Conservation (phyloP, 53 echinoderm and acorn worm genomes). For the Henricia sp. region DNA sequence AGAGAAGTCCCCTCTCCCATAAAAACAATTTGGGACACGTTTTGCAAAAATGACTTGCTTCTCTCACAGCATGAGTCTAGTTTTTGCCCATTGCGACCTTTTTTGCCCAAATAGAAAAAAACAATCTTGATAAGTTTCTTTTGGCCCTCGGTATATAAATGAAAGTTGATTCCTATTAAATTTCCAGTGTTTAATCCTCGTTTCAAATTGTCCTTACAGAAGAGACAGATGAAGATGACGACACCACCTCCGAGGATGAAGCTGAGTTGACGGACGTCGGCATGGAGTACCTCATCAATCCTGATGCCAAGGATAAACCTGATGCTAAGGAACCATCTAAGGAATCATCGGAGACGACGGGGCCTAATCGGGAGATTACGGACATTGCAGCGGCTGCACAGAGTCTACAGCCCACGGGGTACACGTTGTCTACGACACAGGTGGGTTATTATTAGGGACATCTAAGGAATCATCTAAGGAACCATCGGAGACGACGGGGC, state of each 20-base stretch:
- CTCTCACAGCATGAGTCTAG: background rate
- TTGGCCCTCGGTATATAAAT: background rate
- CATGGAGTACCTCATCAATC: slow-evolving; percentile 98
- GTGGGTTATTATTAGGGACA: no score
- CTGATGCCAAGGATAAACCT: slow-evolving; percentile 85
- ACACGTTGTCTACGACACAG: slow-evolving; percentile 95
- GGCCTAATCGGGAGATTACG: slow-evolving; percentile 94
- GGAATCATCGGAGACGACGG: slow-evolving; percentile 61
- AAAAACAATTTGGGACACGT: background rate
- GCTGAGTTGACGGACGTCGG: slow-evolving; percentile 88
- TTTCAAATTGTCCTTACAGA: background rate
- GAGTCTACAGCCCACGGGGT: slow-evolving; percentile 97
- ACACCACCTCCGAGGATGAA: slow-evolving; percentile 62
- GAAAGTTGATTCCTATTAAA: background rate
- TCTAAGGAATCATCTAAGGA: slow-evolving; percentile 43
- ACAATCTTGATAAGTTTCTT: no score
- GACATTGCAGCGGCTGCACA: slow-evolving; percentile 94
- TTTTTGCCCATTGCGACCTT: background rate
- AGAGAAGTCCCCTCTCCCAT: background rate
- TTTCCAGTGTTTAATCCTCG: background rate
- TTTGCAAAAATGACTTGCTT: no score
- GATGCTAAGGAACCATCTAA: slow-evolving; percentile 48
- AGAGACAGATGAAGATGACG: slow-evolving; percentile 64
- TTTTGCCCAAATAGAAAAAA: background rate
- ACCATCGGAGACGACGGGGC: slow-evolving; percentile 69